These are phyloP conservation scores for Orchesella flavescens DNA, from an alignment of 2,888 invertebrate species.

Conservation along the genomic window DNA sequence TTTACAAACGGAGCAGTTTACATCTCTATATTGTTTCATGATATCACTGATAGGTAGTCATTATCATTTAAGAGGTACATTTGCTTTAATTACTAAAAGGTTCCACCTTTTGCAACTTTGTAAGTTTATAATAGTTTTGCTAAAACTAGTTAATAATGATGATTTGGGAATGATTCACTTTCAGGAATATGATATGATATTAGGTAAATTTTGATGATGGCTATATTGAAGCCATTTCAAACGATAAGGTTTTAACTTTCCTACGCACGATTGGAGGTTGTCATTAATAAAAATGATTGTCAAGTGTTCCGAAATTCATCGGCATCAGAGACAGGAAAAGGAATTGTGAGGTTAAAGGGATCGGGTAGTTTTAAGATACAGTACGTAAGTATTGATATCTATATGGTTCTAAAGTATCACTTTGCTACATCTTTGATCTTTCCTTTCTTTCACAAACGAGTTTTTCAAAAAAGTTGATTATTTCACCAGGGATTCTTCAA, in stretches of 20 bases:
- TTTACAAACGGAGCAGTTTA: too few species aligned
- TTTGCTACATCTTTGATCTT: neutral
- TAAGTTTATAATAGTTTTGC: too few species aligned
- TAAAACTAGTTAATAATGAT: neutral
- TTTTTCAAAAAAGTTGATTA: neutral
- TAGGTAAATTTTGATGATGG: conserved; percentile 6
- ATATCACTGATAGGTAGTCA: too few species aligned
- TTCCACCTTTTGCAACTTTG: neutral
- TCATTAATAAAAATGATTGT: neutral
- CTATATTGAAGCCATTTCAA: neutral
- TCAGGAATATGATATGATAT: conserved; percentile 17
- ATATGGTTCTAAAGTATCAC: neutral
- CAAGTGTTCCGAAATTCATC: conserved; percentile 69
- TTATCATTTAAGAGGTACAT: neutral
- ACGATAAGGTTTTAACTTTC: neutral
- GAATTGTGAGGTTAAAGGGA: conserved; percentile 18
- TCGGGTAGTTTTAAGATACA: neutral
- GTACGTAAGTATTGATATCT: neutral
- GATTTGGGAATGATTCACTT: conserved; percentile 16
- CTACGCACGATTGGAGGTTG: conserved; percentile 8
- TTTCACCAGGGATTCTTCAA: conserved; percentile 32
- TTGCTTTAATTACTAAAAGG: neutral
- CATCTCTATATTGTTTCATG: too few species aligned
- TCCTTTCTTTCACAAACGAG: neutral
- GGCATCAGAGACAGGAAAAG: conserved; percentile 49